A percentile compares a stretch with the other conserved stretches of the same genome.
These are phyloP conservation scores for Malurus elegans DNA, from an alignment of 2,113 vertebrate genomes.

Conservation along the genomic window DNA sequence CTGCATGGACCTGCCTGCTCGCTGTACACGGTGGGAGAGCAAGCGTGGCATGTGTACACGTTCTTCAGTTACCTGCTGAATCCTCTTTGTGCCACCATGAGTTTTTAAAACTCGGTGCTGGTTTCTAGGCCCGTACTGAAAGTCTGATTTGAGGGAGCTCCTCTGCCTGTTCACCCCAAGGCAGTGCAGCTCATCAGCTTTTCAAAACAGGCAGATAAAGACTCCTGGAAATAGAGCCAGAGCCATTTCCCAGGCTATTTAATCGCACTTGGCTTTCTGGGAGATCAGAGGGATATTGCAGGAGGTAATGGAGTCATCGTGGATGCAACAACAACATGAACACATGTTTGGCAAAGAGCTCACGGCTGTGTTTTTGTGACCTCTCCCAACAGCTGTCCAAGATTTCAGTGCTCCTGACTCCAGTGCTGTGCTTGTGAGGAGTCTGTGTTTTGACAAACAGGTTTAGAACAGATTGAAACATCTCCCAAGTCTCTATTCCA, in stretches of 20 bases:
- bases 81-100: not conserved
- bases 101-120: not conserved
- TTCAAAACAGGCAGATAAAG: not conserved
- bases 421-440: not conserved
- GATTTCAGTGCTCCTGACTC: not conserved
- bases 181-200: not conserved
- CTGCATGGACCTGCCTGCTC: fast-evolving
- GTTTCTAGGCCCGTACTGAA: not conserved
- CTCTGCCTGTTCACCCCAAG: not conserved
- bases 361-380: not conserved
- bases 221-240: not conserved
- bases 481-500: not conserved
- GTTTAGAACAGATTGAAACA: not conserved
- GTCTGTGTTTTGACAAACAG: not conserved
- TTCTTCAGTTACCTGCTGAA: not conserved
- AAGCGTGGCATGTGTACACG: fast-evolving
- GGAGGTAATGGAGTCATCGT: not conserved
- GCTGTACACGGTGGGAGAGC: fast-evolving
- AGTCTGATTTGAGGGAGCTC: not conserved
- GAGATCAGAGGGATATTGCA: not conserved
- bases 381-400: not conserved
- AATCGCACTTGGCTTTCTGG: not conserved
- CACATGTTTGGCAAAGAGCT: not conserved
- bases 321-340: not conserved
- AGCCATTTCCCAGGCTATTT: not conserved